Evolutionary conservation across 2,113 vertebrate species (phyloP).

Genomic region (Trogon melanurus): DNA sequence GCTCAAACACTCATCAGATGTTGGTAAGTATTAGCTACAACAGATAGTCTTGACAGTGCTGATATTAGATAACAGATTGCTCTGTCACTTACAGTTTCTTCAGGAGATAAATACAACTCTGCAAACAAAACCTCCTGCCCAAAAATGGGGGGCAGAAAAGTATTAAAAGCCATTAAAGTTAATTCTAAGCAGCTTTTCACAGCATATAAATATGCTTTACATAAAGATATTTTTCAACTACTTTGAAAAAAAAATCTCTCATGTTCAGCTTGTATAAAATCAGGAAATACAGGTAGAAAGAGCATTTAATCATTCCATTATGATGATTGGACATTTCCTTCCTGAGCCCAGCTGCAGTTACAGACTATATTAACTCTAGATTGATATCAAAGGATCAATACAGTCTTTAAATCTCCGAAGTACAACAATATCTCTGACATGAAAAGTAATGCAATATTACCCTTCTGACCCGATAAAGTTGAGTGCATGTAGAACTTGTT

Average conservation of each 20-base stretch:
- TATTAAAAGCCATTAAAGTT: background rate
- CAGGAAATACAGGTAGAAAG: background rate
- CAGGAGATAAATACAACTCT: background rate
- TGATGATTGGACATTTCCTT: background rate
- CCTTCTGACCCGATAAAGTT: conserved; percentile 22
- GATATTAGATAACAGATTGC: background rate
- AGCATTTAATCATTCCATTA: background rate
- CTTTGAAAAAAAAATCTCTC: background rate
- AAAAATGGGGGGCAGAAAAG: background rate
- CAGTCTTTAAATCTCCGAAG: background rate
- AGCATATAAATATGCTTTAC: background rate
- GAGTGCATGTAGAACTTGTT: background rate
- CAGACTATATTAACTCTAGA: background rate
- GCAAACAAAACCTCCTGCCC: background rate
- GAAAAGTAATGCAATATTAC: background rate
- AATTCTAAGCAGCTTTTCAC: background rate
- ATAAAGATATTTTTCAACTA: background rate
- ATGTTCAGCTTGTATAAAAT: background rate
- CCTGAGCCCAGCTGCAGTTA: background rate
- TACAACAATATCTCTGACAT: background rate
- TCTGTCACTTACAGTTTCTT: background rate
- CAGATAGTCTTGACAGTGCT: background rate
- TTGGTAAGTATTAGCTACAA: background rate
- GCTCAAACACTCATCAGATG: background rate
- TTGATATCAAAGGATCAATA: background rate